Evolutionary conservation across 1,140 invertebrate genomes (phyloP).

Genomic region (Cephus cinctus): DNA sequence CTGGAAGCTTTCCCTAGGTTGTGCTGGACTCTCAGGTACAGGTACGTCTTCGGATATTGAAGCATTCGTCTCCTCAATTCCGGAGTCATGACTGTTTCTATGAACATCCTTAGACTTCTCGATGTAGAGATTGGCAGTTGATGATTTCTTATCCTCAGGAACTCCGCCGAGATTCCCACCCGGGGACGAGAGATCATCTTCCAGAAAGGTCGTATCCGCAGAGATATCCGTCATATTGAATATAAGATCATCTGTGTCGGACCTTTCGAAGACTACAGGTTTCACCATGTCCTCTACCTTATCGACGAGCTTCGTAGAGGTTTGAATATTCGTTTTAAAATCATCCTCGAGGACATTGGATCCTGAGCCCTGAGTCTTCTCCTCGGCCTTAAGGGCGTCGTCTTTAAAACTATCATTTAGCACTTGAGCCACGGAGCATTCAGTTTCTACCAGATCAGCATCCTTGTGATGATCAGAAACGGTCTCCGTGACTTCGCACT

Average conservation of each 20-base stretch:
- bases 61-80: constrained; percentile 22
- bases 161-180: constrained; percentile 13
- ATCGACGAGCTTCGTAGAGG: background rate
- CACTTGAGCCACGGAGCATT: no score
- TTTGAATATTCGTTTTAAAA: constrained; percentile 2
- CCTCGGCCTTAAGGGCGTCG: no score
- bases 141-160: constrained; percentile 16
- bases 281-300: background rate
- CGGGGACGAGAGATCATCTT: constrained; percentile 10
- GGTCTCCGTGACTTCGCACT: background rate
- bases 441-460: background rate
- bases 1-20: constrained; percentile 23
- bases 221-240: constrained; percentile 29
- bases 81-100: constrained; percentile 30
- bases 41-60: constrained; percentile 20
- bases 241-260: constrained; percentile 28
- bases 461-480: background rate
- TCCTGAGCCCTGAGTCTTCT: no score
- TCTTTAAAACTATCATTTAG: no score
- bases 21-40: constrained; percentile 3
- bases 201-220: constrained; percentile 7
- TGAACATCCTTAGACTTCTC: constrained; percentile 22
- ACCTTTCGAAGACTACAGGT: constrained; percentile 6
- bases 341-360: constrained; percentile 7
- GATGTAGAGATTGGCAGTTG: constrained; percentile 21